Conservation (phyloP, 2,888 invertebrate species). For the Ectemnius cavifrons region DNA sequence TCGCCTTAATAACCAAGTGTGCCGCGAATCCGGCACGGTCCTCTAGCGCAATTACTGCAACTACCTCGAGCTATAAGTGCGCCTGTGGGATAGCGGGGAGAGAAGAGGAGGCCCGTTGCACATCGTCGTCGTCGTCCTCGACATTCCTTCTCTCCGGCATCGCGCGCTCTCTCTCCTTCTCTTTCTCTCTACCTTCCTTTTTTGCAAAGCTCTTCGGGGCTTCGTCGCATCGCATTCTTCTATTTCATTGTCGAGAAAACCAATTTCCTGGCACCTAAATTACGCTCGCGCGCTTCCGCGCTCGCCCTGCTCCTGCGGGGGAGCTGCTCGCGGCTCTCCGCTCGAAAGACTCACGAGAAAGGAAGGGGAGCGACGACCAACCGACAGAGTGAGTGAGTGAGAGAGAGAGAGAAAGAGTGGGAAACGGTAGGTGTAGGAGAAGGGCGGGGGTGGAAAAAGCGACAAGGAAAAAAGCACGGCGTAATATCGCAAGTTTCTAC, state of each 20-base stretch:
- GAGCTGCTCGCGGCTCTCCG: constrained; percentile 15
- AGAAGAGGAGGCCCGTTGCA: neutral
- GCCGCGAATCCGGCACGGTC: constrained; percentile 39
- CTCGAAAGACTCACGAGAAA: too few relatives aligned
- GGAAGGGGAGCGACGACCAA: constrained; percentile 13
- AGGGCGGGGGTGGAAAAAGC: constrained; percentile 13
- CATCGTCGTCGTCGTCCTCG: constrained; percentile 10
- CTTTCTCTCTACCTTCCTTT: constrained; percentile 9
- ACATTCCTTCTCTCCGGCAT: constrained; percentile 18
- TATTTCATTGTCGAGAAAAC: constrained; percentile 79
- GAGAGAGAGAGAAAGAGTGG: constrained; percentile 7
- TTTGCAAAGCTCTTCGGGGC: constrained; percentile 43
- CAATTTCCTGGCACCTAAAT: constrained; percentile 78
- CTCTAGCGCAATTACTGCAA: constrained; percentile 41
- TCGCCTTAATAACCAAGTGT: constrained; percentile 53
- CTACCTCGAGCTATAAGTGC: constrained; percentile 40
- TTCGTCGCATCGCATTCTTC: constrained; percentile 76
- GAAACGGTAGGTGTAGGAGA: neutral
- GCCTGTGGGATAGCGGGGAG: constrained; percentile 12
- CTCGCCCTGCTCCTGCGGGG: constrained; percentile 35
- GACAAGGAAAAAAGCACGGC: constrained; percentile 71
- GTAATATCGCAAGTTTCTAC: constrained; percentile 77
- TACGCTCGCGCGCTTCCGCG: constrained; percentile 69
- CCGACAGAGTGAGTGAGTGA: neutral
- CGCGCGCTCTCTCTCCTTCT: neutral